These are phyloP conservation scores for Drosophila ohnishii DNA, from an alignment of 1,140 invertebrate species.

Conservation along the genomic window DNA sequence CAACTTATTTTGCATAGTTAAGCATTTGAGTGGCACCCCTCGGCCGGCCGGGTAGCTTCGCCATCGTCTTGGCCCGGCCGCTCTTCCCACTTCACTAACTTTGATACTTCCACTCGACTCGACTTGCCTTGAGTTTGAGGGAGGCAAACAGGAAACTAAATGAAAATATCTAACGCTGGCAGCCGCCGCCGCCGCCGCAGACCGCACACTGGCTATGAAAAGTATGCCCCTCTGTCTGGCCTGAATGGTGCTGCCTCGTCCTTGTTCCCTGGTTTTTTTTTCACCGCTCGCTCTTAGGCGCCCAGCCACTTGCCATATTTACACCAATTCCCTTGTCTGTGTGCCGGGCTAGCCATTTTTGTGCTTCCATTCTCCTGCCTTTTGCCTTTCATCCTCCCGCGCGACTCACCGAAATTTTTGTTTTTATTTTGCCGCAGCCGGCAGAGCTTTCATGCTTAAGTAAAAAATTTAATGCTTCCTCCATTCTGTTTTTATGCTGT, in stretches of 20 bases:
- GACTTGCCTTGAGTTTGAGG: slow-evolving; percentile 31
- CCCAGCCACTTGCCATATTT: slow-evolving; percentile 76
- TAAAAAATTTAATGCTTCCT: slow-evolving; percentile 67
- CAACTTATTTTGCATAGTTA: slow-evolving; percentile 82
- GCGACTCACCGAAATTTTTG: slow-evolving; percentile 1
- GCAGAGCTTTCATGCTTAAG: slow-evolving; percentile 50
- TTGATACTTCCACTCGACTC: slow-evolving; percentile 79
- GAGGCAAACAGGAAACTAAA: slow-evolving; percentile 70
- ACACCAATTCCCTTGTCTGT: slow-evolving; percentile 77
- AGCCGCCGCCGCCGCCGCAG: slow-evolving; percentile 34
- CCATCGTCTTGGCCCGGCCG: slow-evolving; percentile 8
- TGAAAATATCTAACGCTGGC: slow-evolving; percentile 79
- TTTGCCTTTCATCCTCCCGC: slow-evolving; percentile 1
- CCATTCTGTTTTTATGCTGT: slow-evolving; percentile 41
- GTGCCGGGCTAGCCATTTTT: slow-evolving; percentile 55
- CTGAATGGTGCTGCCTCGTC: slow-evolving; percentile 33
- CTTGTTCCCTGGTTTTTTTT: slow-evolving; percentile 1
- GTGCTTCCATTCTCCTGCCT: slow-evolving; percentile 29
- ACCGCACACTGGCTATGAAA: slow-evolving; percentile 67
- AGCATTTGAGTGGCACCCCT: slow-evolving; percentile 76
- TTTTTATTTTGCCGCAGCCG: slow-evolving; percentile 47
- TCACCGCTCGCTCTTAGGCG: slow-evolving; percentile 33
- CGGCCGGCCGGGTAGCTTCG: background rate
- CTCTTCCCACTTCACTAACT: slow-evolving; percentile 75
- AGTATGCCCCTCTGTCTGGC: slow-evolving; percentile 61